A percentile compares a stretch with the other conserved stretches of the same genome.
Evolutionary conservation across 2,888 invertebrate genomes (phyloP).

Genomic region (Plagodis dolabraria): DNA sequence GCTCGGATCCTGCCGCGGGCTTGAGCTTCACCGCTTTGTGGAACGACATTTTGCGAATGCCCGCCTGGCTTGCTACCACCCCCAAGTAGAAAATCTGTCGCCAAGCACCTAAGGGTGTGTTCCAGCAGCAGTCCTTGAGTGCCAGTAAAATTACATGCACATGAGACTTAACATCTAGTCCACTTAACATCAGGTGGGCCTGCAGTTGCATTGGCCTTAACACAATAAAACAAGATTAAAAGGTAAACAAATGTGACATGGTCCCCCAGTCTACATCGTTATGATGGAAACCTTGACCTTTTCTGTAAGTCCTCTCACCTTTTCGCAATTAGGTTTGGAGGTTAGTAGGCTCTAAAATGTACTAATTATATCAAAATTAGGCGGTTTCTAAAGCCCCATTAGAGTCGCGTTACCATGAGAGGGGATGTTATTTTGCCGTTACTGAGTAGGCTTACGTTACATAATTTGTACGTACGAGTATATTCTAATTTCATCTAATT

Average conservation of each 20-base stretch:
- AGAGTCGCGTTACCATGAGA: constrained; percentile 13
- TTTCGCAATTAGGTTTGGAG: constrained; percentile 24
- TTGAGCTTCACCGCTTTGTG: too few species aligned
- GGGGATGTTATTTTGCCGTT: constrained; percentile 6
- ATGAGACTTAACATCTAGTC: too few species aligned
- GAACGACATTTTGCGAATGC: too few species aligned
- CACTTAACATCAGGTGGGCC: too few species aligned
- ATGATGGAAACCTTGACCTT: constrained; percentile 21
- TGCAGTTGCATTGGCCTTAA: too few species aligned
- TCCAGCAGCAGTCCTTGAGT: too few species aligned
- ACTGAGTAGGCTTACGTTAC: constrained; percentile 7
- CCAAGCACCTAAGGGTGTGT: too few species aligned
- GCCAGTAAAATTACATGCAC: too few species aligned
- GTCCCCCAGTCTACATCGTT: constrained; percentile 9
- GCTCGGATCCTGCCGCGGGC: too few species aligned
- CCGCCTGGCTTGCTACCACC: too few species aligned
- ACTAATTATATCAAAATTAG: constrained; percentile 22
- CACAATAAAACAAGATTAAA: too few species aligned
- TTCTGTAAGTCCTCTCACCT: constrained; percentile 21
- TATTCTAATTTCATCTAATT: neutral
- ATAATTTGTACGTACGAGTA: constrained; percentile 2
- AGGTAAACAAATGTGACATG: neutral
- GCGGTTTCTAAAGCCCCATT: constrained; percentile 20
- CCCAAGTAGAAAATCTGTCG: too few species aligned
- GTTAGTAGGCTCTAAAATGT: constrained; percentile 21